phyloP scores from a whole-genome alignment of 2,113 vertebrate species.

The Verasper variegatus region DNA sequence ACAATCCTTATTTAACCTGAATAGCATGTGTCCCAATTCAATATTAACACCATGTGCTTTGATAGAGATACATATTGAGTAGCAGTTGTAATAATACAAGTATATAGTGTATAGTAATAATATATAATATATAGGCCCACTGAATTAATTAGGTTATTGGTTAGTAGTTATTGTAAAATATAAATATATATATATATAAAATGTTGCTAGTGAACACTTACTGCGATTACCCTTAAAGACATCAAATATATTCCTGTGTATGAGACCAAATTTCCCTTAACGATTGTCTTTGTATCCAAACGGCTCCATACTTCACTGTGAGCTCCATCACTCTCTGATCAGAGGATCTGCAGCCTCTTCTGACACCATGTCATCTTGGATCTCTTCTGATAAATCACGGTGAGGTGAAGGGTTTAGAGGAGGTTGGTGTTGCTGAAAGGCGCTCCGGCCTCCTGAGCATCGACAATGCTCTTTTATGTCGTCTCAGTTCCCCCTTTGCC shows the following conservation, averaged over 20 bases:
- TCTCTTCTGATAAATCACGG: neutral
- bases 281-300: conserved; percentile 25
- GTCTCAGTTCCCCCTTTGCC: neutral
- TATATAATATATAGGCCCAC: too few species aligned
- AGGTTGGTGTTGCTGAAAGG: neutral
- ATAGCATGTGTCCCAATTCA: too few species aligned
- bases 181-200: too few species aligned
- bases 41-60: too few species aligned
- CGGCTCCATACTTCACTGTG: conserved; percentile 7
- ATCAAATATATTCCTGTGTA: neutral
- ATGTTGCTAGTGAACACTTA: neutral
- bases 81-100: too few species aligned
- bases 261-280: neutral
- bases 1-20: too few species aligned
- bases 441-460: neutral
- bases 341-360: conserved; percentile 20
- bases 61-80: too few species aligned
- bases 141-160: too few species aligned
- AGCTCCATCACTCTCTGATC: conserved; percentile 9
- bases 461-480: neutral
- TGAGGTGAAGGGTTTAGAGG: neutral
- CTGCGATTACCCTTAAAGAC: neutral
- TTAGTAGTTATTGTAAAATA: too few species aligned
- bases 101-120: too few species aligned
- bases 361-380: neutral